Base-by-base conservation (phyloP, 2,888 invertebrate species). In the Ditula angustiorana region DNA sequence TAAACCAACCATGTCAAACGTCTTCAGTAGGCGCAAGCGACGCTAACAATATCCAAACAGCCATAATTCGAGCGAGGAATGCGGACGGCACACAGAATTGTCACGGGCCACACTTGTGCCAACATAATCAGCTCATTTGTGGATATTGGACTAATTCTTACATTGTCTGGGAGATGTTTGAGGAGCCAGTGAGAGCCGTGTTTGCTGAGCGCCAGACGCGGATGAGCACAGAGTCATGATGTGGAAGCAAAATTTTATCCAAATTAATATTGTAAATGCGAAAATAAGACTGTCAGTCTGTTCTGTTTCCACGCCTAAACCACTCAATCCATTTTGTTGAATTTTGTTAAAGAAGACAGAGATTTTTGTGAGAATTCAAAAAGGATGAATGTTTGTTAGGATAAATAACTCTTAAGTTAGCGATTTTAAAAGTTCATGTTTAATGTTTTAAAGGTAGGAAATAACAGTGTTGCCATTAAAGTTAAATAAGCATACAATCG, bases 101-200 rank as follows among this genome's bases (percentile, higher is more conserved):
- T 72, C 72, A 75, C 71, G 73, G 55, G 56, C 64, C 67, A 73
- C 88, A 88, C 87, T 86, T 89, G 89, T 79, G 77, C 83, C 75
- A 80, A 90, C 85, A 88, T 82, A 83, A 88, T 88, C 87, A 86
- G 74, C 78, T 74, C 75, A 80, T 10, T 33, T 41, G 41, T 35
- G 28, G 53, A 35, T 60, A 60, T 65, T 65, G 58, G 60, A 60
- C 53, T 65, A 65, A 65, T 60, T 58, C 59, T 41, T 55, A 35
- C 59, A 19, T 63, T 52, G 62, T 55, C 37, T 26, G 37, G 41
- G 35, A 19, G 47, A 21, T 64, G 52, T 64, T 53, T 64, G 52
- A 58, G 44, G 52, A 63, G 50, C 13, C 46, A 37, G 37, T 16
- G 21, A 3, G 23, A 44, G 47, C 16, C 19, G 16, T 64, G 64